Evolutionary conservation across 1,140 invertebrate species (phyloP).

Genomic region (Hesperophylax magnus): DNA sequence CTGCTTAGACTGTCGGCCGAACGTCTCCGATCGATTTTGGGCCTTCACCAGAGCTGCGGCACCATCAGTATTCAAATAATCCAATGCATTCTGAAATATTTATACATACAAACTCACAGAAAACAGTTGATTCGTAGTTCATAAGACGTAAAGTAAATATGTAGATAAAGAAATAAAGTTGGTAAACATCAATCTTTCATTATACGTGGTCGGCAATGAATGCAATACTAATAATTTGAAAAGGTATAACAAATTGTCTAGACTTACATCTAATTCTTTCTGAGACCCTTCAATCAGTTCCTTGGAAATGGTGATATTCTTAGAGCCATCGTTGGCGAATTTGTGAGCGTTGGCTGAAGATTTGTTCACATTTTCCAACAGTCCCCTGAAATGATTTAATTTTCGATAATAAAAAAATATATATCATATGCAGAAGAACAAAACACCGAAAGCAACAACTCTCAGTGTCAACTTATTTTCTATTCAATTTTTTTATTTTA

Average conservation of each 20-base stretch:
- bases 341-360: conserved; percentile 19
- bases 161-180: not conserved
- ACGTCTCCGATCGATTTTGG: conserved; percentile 84
- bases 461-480: not conserved
- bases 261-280: conserved; percentile 56
- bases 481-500: not conserved
- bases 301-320: conserved; percentile 45
- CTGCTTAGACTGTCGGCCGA: conserved; percentile 90
- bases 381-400: conserved; percentile 48
- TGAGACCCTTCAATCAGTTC: conserved; percentile 57
- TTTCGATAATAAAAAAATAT: too few species aligned
- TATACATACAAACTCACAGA: not conserved
- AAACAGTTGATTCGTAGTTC: too few species aligned
- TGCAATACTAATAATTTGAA: too few species aligned
- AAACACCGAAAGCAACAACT: not conserved
- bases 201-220: too few species aligned
- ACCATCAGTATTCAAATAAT: conserved; percentile 87
- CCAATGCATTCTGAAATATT: conserved; percentile 74
- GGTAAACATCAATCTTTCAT: not conserved
- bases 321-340: conserved; percentile 30
- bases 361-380: conserved; percentile 62
- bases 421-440: not conserved
- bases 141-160: too few species aligned
- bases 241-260: too few species aligned
- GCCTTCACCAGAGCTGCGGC: conserved; percentile 83